These are phyloP conservation scores for Chauna torquata DNA, from an alignment of 2,113 vertebrate genomes.

Conservation along the genomic window DNA sequence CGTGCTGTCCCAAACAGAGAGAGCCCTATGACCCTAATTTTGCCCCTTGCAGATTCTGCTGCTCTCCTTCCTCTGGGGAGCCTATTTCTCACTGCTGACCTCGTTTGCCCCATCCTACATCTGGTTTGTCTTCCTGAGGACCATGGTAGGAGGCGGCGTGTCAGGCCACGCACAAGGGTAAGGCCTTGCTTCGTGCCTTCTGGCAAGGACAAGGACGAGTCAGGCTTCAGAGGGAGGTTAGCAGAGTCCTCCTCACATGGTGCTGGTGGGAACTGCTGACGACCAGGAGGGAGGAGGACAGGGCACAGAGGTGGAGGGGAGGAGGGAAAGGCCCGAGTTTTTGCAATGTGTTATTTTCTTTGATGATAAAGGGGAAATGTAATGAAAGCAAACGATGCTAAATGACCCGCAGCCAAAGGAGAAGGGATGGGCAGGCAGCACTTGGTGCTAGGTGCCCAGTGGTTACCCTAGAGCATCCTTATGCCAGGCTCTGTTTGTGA, in stretches of 20 bases:
- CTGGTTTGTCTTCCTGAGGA: conserved; percentile 94
- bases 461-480: background rate
- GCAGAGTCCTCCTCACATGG: background rate
- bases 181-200: fast-evolving
- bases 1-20: background rate
- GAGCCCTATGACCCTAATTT: background rate
- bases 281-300: background rate
- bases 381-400: background rate
- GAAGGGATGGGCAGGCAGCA: background rate
- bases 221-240: fast-evolving
- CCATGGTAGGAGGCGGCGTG: conserved; percentile 92
- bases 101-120: conserved; percentile 89
- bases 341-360: background rate
- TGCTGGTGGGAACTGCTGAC: background rate
- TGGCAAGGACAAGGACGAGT: fast-evolving
- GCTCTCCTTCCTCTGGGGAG: conserved; percentile 88
- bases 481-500: background rate
- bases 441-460: background rate
- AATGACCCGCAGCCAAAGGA: background rate
- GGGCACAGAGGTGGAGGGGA: background rate
- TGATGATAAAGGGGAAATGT: background rate
- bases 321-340: background rate
- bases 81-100: conserved; percentile 93
- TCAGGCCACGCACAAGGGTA: conserved; percentile 92
- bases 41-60: conserved; percentile 81